A percentile compares a stretch with the other conserved stretches of the same genome.
Evolutionary conservation across 2,888 invertebrate species (phyloP).

Genomic region (Atherix ibis): DNA sequence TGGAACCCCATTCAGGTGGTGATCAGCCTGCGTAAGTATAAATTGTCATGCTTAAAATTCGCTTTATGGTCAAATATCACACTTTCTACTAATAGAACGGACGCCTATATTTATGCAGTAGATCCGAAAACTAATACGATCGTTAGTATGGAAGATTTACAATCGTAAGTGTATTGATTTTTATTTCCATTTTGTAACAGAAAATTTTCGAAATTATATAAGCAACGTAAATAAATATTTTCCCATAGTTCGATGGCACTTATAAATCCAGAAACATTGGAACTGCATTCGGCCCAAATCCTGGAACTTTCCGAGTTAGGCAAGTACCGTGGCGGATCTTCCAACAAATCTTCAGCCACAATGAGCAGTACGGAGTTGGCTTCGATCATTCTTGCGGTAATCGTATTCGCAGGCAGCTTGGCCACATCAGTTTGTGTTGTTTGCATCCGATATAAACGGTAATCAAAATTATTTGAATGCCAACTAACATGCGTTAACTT

Average conservation of each 20-base stretch:
- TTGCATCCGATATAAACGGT: constrained; percentile 43
- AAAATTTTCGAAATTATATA: too few species aligned
- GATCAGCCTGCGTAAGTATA: constrained; percentile 36
- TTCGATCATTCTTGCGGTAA: constrained; percentile 61
- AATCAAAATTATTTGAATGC: constrained; percentile 10
- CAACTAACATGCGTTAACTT: neutral
- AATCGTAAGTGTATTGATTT: constrained; percentile 42
- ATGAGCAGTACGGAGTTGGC: constrained; percentile 63
- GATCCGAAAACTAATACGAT: constrained; percentile 67
- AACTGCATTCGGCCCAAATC: constrained; percentile 46
- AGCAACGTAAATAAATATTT: neutral
- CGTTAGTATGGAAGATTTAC: constrained; percentile 62
- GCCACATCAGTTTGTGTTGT: constrained; percentile 64
- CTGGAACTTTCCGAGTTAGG: constrained; percentile 39
- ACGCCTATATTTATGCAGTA: constrained; percentile 72
- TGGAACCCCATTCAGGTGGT: constrained; percentile 49
- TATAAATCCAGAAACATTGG: neutral
- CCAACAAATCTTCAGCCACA: constrained; percentile 26
- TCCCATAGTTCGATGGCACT: neutral
- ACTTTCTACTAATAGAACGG: constrained; percentile 50
- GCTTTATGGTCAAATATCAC: too few species aligned
- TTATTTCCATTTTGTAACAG: neutral
- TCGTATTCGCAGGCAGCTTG: constrained; percentile 67
- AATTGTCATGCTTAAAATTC: neutral
- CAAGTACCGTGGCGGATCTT: constrained; percentile 25